Percentiles rank a stretch among this genome's conserved stretches.
These are phyloP conservation scores for Palythoa caribaeorum DNA, from an alignment of 92 coral and sea anemone genomes.

Conservation along the genomic window DNA sequence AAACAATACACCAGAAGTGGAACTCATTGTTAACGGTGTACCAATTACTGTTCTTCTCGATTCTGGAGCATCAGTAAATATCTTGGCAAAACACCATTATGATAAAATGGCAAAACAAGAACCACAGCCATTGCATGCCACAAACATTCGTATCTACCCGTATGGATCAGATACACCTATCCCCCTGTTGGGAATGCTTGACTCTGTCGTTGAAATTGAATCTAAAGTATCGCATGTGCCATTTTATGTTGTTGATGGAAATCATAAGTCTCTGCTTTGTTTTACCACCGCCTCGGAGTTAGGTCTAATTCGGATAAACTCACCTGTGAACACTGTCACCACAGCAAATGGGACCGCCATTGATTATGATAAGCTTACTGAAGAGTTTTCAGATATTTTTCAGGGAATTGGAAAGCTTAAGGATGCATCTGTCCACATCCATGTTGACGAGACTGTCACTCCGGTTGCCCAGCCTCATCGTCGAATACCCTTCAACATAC, in stretches of 20 bases:
- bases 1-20: background rate
- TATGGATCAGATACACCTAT: conserved; percentile 33
- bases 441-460: conserved; percentile 61
- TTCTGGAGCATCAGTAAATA: conserved; percentile 64
- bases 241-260: conserved; percentile 47
- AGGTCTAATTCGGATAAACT: conserved; percentile 35
- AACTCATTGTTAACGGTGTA: no score
- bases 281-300: conserved; percentile 45
- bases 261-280: conserved; percentile 45
- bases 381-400: conserved; percentile 58
- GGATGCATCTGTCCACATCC: conserved; percentile 46
- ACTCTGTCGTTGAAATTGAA: conserved; percentile 23
- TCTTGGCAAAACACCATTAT: conserved; percentile 42
- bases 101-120: conserved; percentile 8
- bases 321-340: conserved; percentile 31
- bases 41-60: no score
- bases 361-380: conserved; percentile 29
- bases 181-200: conserved; percentile 30
- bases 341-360: background rate
- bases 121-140: conserved; percentile 23
- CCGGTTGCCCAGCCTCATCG: conserved; percentile 64
- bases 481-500: conserved; percentile 62
- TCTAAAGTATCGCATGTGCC: background rate
- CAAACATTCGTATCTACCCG: conserved; percentile 25
- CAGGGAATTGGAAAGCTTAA: conserved; percentile 68